Evolutionary conservation across 2,888 invertebrate species (phyloP), one percentile per base, ranked within the genome.

Genomic region (Lochmaea crataegi): DNA sequence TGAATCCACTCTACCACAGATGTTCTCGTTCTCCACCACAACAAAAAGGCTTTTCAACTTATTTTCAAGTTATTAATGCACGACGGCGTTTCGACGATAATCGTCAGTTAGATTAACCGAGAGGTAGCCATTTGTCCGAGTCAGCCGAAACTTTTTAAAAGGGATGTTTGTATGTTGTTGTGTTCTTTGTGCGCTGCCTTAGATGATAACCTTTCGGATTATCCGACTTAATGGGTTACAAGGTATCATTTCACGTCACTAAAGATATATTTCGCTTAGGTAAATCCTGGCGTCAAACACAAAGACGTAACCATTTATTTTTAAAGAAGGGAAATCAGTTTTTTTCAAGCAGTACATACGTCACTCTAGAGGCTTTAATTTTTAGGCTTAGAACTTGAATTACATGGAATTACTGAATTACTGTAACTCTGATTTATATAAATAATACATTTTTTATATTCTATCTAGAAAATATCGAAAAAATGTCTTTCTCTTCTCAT

Each of bases 51-150:
- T 77, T 82, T 77, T 66, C 38, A 22, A 42, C 18, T 41, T 18
- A 16, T 57, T 67, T 26, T 16, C 4, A 66, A 12, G 16, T 66
- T 42, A 85, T 85, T 84, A 84, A 85, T 85, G 84, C 84, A 76
- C 74, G 77, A 81, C 79, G 82, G 83, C 83, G 85, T 84, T 81
- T 81, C 79, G 76, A 77, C 79, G 84, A 84, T 84, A 84, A 84
- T 83, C 82, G 75, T 84, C 79, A 80, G 84, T 84, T 84, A 84
- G 42, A 56, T 58, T 67, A 58, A 45, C 42, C 41, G 45, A 58
- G 41, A 67, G 45, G 67, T 84, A 66, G 56, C 45, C 67, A 67
- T 67, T 67, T 67, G 56, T 67, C 45, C 58, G 58, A 68, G 68
- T 68, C 68, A 58, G 58, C 58, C 56, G 65, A 56, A 66, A 38